Evolutionary conservation across 1,140 invertebrate genomes (phyloP), one percentile per base, ranked within the genome.

Genomic region (Camponotus pennsylvanicus): DNA sequence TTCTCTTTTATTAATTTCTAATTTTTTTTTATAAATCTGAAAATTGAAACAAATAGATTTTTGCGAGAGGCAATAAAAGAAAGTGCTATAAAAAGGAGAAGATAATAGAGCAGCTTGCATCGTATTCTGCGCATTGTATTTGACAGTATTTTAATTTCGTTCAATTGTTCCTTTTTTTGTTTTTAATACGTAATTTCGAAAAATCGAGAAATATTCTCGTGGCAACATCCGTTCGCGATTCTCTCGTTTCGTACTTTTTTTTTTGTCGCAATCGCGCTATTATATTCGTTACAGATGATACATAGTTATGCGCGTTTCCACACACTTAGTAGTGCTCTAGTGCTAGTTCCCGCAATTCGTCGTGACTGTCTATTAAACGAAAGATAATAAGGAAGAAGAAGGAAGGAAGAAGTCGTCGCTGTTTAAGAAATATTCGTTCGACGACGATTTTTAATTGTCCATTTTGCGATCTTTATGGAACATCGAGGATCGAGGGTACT

Each of bases 121-220:
- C 90, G 86, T 90, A 90, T 52, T 76, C 11, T 42, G 76, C 82
- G 83, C 71, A 63, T 78, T 83, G 42, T 89, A 70, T 87, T 89
- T 15, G 73, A 82, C 90, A 91, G 87, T 92, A 91, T 92, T 92
- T 91, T 90, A 75, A 88, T 93, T 92, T 87, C 27, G 64, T 89
- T 88, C 64, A 76, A 67, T 85, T 75, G 27, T 87, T 86, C 83
- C 67, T 73, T 86, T 91, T 88, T 86, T 88, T 75, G 71, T 88
- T 88, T 8, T 88, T 88, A 87, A 40, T 78, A 77, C 67, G 76
- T 83, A 85, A 55, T 80, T 69, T 55, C 7, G 70, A 85, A 86
- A 55, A 77, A 83, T 89, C 45, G 73, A 59, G 49, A 77, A 87
- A 83, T 88, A 49, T 88, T 89, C 55, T 87, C 45, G 15, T 70